A percentile compares a stretch with the other conserved stretches of the same genome.
phyloP scores from a whole-genome alignment of 64 coral and sea anemone species.

The Exaiptasia diaphana region DNA sequence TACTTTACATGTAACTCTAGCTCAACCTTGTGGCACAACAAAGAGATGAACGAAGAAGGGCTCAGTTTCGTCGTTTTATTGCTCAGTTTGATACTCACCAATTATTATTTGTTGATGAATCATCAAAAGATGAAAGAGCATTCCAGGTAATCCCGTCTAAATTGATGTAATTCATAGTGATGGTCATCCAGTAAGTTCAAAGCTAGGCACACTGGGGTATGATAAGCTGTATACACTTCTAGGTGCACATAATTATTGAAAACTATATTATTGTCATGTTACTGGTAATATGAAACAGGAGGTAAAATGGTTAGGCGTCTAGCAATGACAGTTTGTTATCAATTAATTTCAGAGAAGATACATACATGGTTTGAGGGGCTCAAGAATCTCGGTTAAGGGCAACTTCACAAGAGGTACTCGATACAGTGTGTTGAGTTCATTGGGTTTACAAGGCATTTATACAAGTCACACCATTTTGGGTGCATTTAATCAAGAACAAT shows the following conservation, averaged over 20 bases:
- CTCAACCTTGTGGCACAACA: conserved; percentile 24
- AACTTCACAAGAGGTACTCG: conserved; percentile 16
- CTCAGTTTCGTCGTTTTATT: neutral
- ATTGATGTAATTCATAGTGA: too few species aligned
- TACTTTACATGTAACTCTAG: neutral
- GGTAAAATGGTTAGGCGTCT: too few species aligned
- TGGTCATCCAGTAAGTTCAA: too few species aligned
- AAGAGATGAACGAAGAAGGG: conserved; percentile 7
- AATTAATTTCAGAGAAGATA: conserved; percentile 7
- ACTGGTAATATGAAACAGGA: too few species aligned
- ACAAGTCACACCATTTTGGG: neutral
- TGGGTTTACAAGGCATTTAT: neutral
- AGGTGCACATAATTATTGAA: too few species aligned
- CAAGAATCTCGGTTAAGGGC: neutral
- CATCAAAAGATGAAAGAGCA: conserved; percentile 13
- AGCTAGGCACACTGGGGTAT: too few species aligned
- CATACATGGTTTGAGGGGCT: neutral
- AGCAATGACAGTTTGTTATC: too few species aligned
- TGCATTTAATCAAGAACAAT: neutral
- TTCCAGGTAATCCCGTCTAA: conserved; percentile 5
- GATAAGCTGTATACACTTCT: too few species aligned
- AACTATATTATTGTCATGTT: too few species aligned
- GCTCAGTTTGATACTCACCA: conserved; percentile 9
- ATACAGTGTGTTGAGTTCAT: conserved; percentile 6
- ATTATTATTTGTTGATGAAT: conserved; percentile 37